phyloP scores from a whole-genome alignment of 2,888 invertebrate genomes.

The Eudemis profundana region DNA sequence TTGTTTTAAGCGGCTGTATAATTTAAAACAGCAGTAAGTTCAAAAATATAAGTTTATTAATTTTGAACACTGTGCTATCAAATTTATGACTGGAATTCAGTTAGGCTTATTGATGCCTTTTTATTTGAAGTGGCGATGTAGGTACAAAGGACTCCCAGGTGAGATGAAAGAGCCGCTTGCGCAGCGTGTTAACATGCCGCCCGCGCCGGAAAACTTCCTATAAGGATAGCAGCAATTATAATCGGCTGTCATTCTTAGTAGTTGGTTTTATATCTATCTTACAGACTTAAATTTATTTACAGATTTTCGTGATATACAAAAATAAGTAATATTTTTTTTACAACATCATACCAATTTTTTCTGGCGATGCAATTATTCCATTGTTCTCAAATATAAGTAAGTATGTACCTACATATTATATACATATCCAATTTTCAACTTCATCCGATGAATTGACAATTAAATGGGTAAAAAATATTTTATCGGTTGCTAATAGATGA shows the following conservation, averaged over 20 bases:
- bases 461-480: no score
- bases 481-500: no score
- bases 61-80: not conserved
- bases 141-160: constrained; percentile 73
- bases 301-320: no score
- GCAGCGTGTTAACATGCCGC: constrained; percentile 67
- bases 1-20: constrained; percentile 20
- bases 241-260: constrained; percentile 11
- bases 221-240: constrained; percentile 25
- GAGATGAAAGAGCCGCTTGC: constrained; percentile 76
- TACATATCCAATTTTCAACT: no score
- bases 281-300: no score
- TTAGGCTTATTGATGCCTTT: constrained; percentile 1
- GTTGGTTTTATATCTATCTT: no score
- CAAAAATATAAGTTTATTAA: not conserved
- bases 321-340: no score
- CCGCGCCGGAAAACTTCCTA: constrained; percentile 70
- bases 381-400: no score
- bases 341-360: no score
- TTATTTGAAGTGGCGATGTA: constrained; percentile 33
- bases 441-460: no score
- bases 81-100: not conserved
- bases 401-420: no score
- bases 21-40: constrained; percentile 10
- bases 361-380: no score